Base-by-base conservation (phyloP, 2,113 vertebrate species). In the Esox niger region DNA sequence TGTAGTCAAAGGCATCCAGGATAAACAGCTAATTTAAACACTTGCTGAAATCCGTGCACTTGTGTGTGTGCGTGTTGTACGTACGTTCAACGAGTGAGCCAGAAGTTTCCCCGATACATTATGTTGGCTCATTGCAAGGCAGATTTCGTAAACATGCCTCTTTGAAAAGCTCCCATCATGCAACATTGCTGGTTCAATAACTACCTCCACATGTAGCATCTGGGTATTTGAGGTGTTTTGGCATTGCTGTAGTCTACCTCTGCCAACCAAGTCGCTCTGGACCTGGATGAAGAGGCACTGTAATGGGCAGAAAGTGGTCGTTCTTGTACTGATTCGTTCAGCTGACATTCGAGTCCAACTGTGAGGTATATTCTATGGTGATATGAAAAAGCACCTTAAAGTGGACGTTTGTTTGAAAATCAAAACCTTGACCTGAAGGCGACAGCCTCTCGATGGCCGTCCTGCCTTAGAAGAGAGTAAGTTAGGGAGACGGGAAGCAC, bases 401-500 rank as follows among this genome's bases (percentile, higher is more conserved):
- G 47, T 7, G n/a, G 47, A 52, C 47, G 8, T 6, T 2, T 52
- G n/a, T 52, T 52, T 0, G 7, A 21, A 52, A 21, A 8, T 23
- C 47, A 21, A 52, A 52, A n/a, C 47, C 7, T 21, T 23, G n/a
- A 21, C 47, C 47, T 2, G n/a, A 2, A 52, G n/a, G 47, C 7
- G 21, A 52, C 47, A 9, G n/a, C 47, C 47, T n/a, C 47, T 21
- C 21, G 47, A 52, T n/a, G 21, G n/a, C 15, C 47, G 62, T 10
- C 60, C 62, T 6, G 52, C 2, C 43, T 32, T 26, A 47, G 33
- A 30, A 68, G 49, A 61, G 27, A 49, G 35, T 15, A 20, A 68
- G 54, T 64, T 4, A 46, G 23, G 31, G 20, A 55, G 63, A 52
- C 21, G 35, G 49, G 26, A 9, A 46, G 20, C 31, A 35, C 2